Conservation (phyloP, 2,888 invertebrate species). For the Caenorhabditis sp. region DNA sequence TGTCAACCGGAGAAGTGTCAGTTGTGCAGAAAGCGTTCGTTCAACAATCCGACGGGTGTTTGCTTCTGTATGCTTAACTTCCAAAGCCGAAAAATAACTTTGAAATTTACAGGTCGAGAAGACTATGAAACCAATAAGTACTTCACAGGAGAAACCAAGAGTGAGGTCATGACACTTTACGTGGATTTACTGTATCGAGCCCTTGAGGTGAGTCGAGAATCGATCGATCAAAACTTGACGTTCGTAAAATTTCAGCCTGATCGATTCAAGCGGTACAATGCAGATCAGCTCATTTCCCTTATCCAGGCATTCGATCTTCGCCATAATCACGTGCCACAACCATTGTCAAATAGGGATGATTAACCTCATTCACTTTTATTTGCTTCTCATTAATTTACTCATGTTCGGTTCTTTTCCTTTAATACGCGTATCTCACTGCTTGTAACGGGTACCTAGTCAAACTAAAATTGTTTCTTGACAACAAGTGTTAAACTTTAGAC, state of each 20-base stretch:
- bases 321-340: neutral
- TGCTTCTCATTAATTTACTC: slow-evolving; percentile 16
- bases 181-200: slow-evolving; percentile 60
- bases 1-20: neutral
- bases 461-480: neutral
- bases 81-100: neutral
- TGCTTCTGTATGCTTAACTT: slow-evolving; percentile 58
- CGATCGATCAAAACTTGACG: too few relatives aligned
- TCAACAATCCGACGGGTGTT: slow-evolving; percentile 24
- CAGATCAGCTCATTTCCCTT: slow-evolving; percentile 50
- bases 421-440: slow-evolving; percentile 27
- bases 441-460: slow-evolving; percentile 32
- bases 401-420: neutral
- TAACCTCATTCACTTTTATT: slow-evolving; percentile 2
- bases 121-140: slow-evolving; percentile 25
- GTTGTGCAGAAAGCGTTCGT: slow-evolving; percentile 11
- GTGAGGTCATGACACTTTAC: slow-evolving; percentile 46
- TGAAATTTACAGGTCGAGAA: slow-evolving; percentile 42
- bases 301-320: slow-evolving; percentile 43
- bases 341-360: slow-evolving; percentile 26
- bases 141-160: slow-evolving; percentile 14
- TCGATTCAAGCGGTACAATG: slow-evolving; percentile 50
- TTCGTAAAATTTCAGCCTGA: slow-evolving; percentile 40
- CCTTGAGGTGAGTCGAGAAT: slow-evolving; percentile 35
- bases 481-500: too few relatives aligned